Base-by-base conservation (phyloP, 2,888 invertebrate species). In the Enchytraeus crypticus region DNA sequence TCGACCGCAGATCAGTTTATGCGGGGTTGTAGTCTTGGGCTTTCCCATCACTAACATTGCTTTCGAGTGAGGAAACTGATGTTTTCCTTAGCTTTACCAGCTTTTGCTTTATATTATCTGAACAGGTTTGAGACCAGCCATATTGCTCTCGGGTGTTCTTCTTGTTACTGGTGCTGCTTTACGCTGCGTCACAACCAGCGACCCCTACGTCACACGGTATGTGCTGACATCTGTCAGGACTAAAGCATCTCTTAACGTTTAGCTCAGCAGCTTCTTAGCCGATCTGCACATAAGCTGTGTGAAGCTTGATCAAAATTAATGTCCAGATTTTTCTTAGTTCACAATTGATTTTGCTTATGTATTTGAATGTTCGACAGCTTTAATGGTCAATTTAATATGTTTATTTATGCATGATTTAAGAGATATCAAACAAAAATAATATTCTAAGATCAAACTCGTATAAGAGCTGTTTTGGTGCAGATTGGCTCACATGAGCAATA, bases 401-500 rank as follows among this genome's bases (percentile, higher is more conserved):
- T 11, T 43, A 43, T 43, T 11, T 43, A 43, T 43, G 43, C n/a
- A 43, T 43, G 43, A n/a, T n/a, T n/a, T n/a, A n/a, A n/a, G n/a
- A n/a, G n/a, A n/a, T n/a, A n/a, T n/a, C n/a, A n/a, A n/a, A n/a
- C n/a, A n/a, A n/a, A n/a, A n/a, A n/a, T n/a, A n/a, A n/a, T n/a
- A n/a, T n/a, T n/a, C n/a, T n/a, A n/a, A n/a, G n/a, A n/a, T n/a
- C n/a, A n/a, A n/a, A n/a, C n/a, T n/a, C n/a, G n/a, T n/a, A n/a
- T n/a, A n/a, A n/a, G n/a, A n/a, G n/a, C n/a, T n/a, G n/a, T n/a
- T n/a, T 47, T 62, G 57, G 29, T 57, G n/a, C 57, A 68, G 68
- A 65, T 38, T 66, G 14, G 64, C 64, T 23, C 53, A 66, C 47
- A 2, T 59, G 18, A 63, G 54, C 18, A 65, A 68, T 32, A 58